Base-by-base conservation (phyloP, 2,888 invertebrate species). In the Ditula angustiorana region DNA sequence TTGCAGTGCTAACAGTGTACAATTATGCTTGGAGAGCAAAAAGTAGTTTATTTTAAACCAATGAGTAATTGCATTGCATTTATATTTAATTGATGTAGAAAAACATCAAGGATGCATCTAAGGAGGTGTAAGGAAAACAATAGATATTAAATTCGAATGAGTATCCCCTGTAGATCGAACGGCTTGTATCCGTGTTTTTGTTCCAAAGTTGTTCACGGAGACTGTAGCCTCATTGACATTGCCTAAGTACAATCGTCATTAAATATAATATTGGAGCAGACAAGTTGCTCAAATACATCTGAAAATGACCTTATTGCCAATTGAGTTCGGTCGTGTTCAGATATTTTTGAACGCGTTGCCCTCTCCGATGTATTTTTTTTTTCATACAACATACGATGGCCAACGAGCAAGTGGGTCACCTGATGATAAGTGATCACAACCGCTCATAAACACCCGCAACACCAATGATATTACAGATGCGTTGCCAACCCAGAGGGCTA, bases 151-250 rank as follows among this genome's bases (percentile, higher is more conserved):
- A 46, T 46, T 33, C 30, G 52, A 50, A 33, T 63, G 46, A 58
- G 71, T 71, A 72, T 70, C 69, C 76, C 74, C 69, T 66, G 28
- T 24, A 68, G 73, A 74, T 75, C 69, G 72, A 69, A 74, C 66
- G 62, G 57, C 71, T 68, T 70, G 79, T 85, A 85, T 88, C 87
- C 87, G 87, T 70, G 83, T 87, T 85, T 86, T 88, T 88, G 86
- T 88, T 80, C 69, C 67, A 41, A 53, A 64, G 71, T 81, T 80
- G 77, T 86, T 85, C 78, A 81, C 76, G 81, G 79, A 71, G 70
- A 74, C 70, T 76, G 81, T 79, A 71, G 74, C 71, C 80, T 55
- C 71, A 86, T 87, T 88, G 84, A 86, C 80, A 80, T 80, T 74
- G 71, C 66, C 72, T 72, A 74, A 71, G 75, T 70, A 7, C 4